A percentile compares a stretch with the other conserved stretches of the same genome.
These are phyloP conservation scores for Smittia sp. DNA, from an alignment of 2,888 invertebrate genomes.

Conservation along the genomic window DNA sequence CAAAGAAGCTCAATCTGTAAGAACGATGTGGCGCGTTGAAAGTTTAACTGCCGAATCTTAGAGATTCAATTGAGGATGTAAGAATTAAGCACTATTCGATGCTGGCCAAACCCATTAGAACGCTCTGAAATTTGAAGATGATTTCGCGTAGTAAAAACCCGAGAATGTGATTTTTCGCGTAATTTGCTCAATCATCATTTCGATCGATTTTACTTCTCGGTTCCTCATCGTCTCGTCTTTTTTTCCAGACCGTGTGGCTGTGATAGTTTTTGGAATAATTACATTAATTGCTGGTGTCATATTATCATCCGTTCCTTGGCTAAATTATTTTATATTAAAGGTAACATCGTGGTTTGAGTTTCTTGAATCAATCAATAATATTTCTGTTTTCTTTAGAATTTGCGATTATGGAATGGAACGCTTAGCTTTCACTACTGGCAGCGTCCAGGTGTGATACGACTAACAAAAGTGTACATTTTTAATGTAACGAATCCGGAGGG, in stretches of 20 bases:
- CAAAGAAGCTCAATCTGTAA: no score
- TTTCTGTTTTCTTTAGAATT: slow-evolving; percentile 61
- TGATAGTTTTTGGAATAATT: slow-evolving; percentile 75
- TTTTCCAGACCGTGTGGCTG: slow-evolving; percentile 75
- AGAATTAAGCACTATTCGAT: no score
- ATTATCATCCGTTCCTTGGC: slow-evolving; percentile 81
- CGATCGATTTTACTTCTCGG: neutral
- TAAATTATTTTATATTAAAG: slow-evolving; percentile 82
- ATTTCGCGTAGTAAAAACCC: no score
- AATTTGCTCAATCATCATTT: slow-evolving; percentile 20
- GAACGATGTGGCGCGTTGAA: no score
- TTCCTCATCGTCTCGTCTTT: slow-evolving; percentile 45
- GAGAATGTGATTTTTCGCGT: slow-evolving; percentile 35
- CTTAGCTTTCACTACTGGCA: slow-evolving; percentile 87
- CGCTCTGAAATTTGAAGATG: no score
- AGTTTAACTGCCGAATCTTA: neutral
- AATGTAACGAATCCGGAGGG: slow-evolving; percentile 83
- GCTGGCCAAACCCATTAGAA: no score
- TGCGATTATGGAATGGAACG: slow-evolving; percentile 79
- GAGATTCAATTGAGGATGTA: no score
- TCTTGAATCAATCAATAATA: slow-evolving; percentile 25
- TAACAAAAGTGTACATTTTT: slow-evolving; percentile 85
- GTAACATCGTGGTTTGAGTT: slow-evolving; percentile 52
- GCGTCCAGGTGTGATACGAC: slow-evolving; percentile 75
- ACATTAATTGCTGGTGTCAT: slow-evolving; percentile 74